Evolutionary conservation across 1,140 invertebrate species (phyloP), one percentile per base, ranked within the genome.

Genomic region (Phenacoccus solenopsis): DNA sequence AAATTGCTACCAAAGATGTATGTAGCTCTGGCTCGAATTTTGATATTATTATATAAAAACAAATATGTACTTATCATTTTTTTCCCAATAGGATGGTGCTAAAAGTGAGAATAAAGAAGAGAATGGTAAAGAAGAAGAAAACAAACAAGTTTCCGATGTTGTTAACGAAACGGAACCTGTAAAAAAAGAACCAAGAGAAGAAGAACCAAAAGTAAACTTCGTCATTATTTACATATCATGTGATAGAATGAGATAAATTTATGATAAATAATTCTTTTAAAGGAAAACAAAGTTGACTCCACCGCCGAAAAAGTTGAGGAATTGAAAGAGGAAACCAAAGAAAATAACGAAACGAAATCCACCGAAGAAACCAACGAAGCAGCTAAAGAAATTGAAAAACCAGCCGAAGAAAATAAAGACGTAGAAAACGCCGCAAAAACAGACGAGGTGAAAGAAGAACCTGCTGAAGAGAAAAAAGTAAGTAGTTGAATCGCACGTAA

Each of bases 181-280:
- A 28, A 72, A 83, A 76, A 78, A 83, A 67, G 78, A 81, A 73
- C 75, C 79, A 68, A 69, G 64, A 0, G 79, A 81, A 67, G 70
- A 72, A 61, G 74, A 78, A 1, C 79, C 80, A 64, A 78, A 78
- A 38, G 77, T 79, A 27, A 81, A 82, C 69, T 72, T n/a, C n/a
- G n/a, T n/a, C n/a, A n/a, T n/a, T n/a, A n/a, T n/a, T n/a, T n/a
- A n/a, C n/a, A n/a, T n/a, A n/a, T n/a, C n/a, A n/a, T n/a, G n/a
- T n/a, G n/a, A n/a, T n/a, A n/a, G n/a, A n/a, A n/a, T n/a, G n/a
- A n/a, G n/a, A n/a, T n/a, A n/a, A n/a, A n/a, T n/a, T n/a, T n/a
- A n/a, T n/a, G n/a, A n/a, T n/a, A n/a, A n/a, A n/a, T n/a, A n/a
- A n/a, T n/a, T n/a, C n/a, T n/a, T n/a, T n/a, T n/a, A n/a, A n/a